Evolutionary conservation across 2,113 vertebrate genomes (phyloP).

Genomic region (Cebidichthys violaceus): DNA sequence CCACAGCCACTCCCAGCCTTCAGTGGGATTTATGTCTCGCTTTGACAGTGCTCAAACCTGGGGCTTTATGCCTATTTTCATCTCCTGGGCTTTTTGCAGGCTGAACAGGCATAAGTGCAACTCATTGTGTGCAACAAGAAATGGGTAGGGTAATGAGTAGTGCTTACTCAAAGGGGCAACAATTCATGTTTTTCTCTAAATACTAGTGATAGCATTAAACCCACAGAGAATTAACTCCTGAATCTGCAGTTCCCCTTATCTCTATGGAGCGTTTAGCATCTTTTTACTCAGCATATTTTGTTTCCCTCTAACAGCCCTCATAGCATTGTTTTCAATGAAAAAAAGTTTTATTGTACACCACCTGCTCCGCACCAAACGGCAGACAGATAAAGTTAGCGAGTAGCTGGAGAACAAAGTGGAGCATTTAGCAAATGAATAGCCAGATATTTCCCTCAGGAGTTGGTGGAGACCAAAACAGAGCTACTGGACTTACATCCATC

Average conservation of each 20-base stretch:
- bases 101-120: slow-evolving; percentile 9
- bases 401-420: neutral
- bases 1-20: slow-evolving; percentile 49
- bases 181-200: neutral
- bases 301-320: neutral
- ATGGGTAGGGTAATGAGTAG: neutral
- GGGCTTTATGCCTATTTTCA: slow-evolving; percentile 41
- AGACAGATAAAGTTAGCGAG: neutral
- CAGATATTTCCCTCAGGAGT: neutral
- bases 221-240: neutral
- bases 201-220: neutral
- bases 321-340: neutral
- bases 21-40: slow-evolving; percentile 51
- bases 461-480: neutral
- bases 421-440: neutral
- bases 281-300: neutral
- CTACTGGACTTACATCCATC: no score
- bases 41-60: slow-evolving; percentile 35
- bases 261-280: neutral
- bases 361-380: neutral
- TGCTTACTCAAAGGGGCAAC: neutral
- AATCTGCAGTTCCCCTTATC: neutral
- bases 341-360: neutral
- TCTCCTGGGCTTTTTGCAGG: slow-evolving; percentile 22
- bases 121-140: slow-evolving; percentile 20